These are phyloP conservation scores for Porphyrio hochstetteri DNA, from an alignment of 2,113 vertebrate genomes.

Conservation along the genomic window DNA sequence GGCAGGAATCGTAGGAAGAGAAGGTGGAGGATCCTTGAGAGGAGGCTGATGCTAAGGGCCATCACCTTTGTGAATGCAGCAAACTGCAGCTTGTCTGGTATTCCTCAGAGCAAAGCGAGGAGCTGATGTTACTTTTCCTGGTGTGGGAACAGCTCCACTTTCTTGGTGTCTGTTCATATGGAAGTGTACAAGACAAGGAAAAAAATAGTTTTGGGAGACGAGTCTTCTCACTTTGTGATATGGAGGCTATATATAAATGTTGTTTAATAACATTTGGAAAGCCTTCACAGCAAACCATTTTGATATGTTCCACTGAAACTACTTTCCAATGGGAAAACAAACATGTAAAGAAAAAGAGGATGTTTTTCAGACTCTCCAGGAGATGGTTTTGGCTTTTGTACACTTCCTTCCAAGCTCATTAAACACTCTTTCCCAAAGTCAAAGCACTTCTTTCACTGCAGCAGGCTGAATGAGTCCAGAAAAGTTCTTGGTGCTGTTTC, in stretches of 20 bases:
- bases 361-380: background rate
- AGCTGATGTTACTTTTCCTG: background rate
- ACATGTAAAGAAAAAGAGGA: background rate
- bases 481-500: background rate
- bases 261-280: background rate
- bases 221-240: background rate
- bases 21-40: background rate
- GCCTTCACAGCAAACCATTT: background rate
- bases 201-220: background rate
- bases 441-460: background rate
- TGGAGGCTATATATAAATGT: background rate
- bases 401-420: background rate
- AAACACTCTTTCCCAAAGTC: background rate
- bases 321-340: slow-evolving; percentile 8
- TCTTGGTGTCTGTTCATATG: background rate
- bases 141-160: background rate
- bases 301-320: background rate
- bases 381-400: background rate
- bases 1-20: background rate
- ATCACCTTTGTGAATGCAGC: background rate
- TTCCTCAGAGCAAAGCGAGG: background rate
- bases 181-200: background rate
- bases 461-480: background rate
- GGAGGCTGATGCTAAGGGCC: background rate
- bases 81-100: background rate